A percentile compares a stretch with the other conserved stretches of the same genome.
Evolutionary conservation across 2,888 invertebrate genomes (phyloP).

Genomic region (Tanytarsus gracilentus): DNA sequence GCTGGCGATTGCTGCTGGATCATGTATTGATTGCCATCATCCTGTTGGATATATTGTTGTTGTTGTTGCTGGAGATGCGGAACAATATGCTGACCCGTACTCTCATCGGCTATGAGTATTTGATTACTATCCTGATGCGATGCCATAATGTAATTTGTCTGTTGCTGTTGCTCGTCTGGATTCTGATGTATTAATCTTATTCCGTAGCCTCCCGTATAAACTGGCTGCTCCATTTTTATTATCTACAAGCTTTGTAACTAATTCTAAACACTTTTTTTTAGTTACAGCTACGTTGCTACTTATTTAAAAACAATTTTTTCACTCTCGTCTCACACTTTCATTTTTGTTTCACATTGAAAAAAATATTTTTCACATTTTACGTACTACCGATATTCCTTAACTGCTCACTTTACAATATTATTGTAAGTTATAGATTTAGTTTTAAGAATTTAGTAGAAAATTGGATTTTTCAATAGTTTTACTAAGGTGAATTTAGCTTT

Average conservation of each 20-base stretch:
- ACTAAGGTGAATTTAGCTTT: too few species aligned
- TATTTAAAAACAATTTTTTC: too few species aligned
- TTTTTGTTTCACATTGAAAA: too few species aligned
- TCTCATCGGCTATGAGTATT: slow-evolving; percentile 2
- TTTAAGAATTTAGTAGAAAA: too few species aligned
- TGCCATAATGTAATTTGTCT: not conserved
- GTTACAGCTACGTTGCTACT: too few species aligned
- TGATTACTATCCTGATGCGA: not conserved
- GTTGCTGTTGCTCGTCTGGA: slow-evolving; percentile 8
- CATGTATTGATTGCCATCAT: slow-evolving; percentile 18
- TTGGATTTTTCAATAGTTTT: too few species aligned
- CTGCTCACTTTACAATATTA: too few species aligned
- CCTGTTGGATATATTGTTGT: slow-evolving; percentile 26
- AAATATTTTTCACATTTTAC: too few species aligned
- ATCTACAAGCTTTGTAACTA: not conserved
- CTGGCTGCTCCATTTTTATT: slow-evolving; percentile 16
- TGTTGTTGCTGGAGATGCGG: slow-evolving; percentile 31
- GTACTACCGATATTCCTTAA: too few species aligned
- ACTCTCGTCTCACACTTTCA: too few species aligned
- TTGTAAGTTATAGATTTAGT: too few species aligned
- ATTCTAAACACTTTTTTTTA: not conserved
- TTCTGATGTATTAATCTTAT: not conserved
- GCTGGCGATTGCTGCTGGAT: slow-evolving; percentile 3
- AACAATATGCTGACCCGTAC: not conserved
- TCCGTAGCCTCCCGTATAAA: not conserved